Percentiles rank a stretch among this genome's conserved stretches.
Conservation (phyloP, 2,113 vertebrate genomes). For the Casuarius casuarius region DNA sequence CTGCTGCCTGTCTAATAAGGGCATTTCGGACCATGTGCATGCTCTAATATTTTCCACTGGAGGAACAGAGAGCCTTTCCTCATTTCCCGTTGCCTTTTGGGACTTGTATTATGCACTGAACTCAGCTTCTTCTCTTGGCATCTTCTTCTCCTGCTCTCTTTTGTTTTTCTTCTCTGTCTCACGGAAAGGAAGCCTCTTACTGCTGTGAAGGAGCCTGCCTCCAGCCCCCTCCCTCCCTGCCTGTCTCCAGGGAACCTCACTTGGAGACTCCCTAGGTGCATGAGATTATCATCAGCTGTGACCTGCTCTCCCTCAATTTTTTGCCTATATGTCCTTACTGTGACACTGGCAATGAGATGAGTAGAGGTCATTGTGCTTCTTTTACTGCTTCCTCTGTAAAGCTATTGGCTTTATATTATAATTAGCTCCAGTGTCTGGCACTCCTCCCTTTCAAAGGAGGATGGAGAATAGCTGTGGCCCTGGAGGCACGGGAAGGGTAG, state of each 20-base stretch:
- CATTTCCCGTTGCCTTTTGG: background rate
- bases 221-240: background rate
- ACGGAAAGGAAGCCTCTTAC: background rate
- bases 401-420: background rate
- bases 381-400: background rate
- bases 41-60: constrained; percentile 39
- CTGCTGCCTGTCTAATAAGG: constrained; percentile 16
- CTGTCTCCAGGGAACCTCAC: background rate
- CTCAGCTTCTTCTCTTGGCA: background rate
- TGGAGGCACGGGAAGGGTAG: background rate
- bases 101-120: background rate
- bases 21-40: background rate
- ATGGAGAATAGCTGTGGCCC: accelerated
- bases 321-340: background rate
- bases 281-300: background rate
- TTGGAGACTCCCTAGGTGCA: accelerated
- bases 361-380: background rate
- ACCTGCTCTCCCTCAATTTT: background rate
- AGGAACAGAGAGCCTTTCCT: constrained; percentile 25
- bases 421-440: background rate
- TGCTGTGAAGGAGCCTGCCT: background rate
- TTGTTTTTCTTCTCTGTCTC: background rate
- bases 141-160: background rate
- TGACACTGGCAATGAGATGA: background rate
- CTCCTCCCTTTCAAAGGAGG: background rate